Evolutionary conservation across 1,140 invertebrate species (phyloP), one percentile per base, ranked within the genome.

Genomic region (Megathymus violae): DNA sequence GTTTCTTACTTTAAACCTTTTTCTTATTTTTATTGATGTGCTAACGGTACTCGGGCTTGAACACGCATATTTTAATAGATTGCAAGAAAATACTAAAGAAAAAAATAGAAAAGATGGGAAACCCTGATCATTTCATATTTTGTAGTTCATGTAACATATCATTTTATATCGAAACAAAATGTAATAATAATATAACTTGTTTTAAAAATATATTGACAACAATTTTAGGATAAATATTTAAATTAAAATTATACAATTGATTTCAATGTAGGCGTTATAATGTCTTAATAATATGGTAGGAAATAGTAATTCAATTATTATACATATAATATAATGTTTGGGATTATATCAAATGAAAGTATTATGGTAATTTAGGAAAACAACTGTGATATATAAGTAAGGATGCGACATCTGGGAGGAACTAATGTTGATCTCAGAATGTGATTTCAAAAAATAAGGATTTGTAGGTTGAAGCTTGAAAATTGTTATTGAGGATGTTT

Each of bases 361-460:
- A 89, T 88, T 89, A 87, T 83, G 80, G 66, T 86, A 77, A 79
- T 80, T 76, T 82, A 88, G 75, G 75, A 78, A 84, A 86, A 78
- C 76, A 81, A 77, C 87, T 89, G 87, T 88, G 85, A 88, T 83
- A 81, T 74, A 81, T 71, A 77, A 78, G 75, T 89, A 90, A 89
- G 85, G 78, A 69, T 64, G 78, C 59, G 78, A 87, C 80, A 90
- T 82, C 83, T 85, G 84, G 82, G 78, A 82, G 78, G 75, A 74
- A 78, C 41, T 22, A 80, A 76, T 77, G 64, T 62, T 76, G 86
- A 90, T 90, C 88, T 90, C 87, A 85, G 76, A 76, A 71, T 80
- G 81, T 81, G 79, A 82, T 88, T 85, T 74, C 67, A 73, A 68
- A 69, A 62, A 67, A 72, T 75, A 74, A 61, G 47, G 40, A 66